A percentile compares a stretch with the other conserved stretches of the same genome.
phyloP scores from a whole-genome alignment of 2,797 vertebrate species.

The Sebastes flavidus region DNA sequence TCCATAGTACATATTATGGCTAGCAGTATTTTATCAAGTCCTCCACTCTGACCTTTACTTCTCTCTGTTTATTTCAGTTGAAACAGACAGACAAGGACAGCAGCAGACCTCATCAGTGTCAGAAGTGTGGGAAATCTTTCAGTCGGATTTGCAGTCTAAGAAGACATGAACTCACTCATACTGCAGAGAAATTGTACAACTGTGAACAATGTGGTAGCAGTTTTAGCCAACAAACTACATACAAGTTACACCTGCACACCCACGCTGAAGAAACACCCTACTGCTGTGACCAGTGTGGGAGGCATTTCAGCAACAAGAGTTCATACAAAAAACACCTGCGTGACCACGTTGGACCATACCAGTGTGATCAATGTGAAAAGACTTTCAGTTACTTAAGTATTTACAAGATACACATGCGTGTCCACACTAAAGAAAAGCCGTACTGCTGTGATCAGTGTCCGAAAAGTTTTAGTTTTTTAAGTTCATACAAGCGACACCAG shows the following conservation, averaged over 20 bases:
- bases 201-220: constrained; percentile 36
- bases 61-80: constrained; percentile 2
- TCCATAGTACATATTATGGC: background rate
- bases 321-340: constrained; percentile 37
- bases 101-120: constrained; percentile 32
- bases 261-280: constrained; percentile 23
- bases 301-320: constrained; percentile 27
- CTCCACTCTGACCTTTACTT: background rate
- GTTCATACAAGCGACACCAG: constrained; percentile 49
- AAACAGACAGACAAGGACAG: background rate
- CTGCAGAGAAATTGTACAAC: background rate
- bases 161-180: constrained; percentile 34
- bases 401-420: constrained; percentile 55
- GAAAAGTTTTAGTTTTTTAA: constrained; percentile 51
- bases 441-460: constrained; percentile 48
- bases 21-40: background rate
- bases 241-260: constrained; percentile 12
- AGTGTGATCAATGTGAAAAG: constrained; percentile 47
- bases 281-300: constrained; percentile 39
- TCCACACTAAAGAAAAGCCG: constrained; percentile 52
- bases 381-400: constrained; percentile 46
- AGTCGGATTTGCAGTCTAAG: constrained; percentile 35
- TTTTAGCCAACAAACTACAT: constrained; percentile 13
- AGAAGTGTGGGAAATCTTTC: constrained; percentile 30
- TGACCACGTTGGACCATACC: constrained; percentile 30